These are phyloP conservation scores for Spisula subtruncata DNA, from an alignment of 2,888 invertebrate genomes.

Conservation along the genomic window DNA sequence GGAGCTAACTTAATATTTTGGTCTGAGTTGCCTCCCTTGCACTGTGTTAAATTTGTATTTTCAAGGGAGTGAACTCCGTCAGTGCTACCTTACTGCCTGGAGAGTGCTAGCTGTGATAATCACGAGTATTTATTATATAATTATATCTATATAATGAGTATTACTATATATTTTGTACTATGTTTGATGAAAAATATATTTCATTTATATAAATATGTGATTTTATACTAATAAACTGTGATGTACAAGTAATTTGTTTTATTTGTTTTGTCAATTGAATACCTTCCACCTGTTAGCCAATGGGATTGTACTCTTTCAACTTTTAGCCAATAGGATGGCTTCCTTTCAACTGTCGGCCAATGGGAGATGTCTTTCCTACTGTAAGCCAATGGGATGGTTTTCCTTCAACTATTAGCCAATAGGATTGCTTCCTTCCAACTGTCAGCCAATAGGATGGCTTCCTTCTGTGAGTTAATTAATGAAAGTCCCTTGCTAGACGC, in stretches of 20 bases:
- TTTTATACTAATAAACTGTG: slow-evolving; percentile 21
- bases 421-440: no score
- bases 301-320: no score
- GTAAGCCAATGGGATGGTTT: no score
- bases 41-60: background rate
- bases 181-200: slow-evolving; percentile 13
- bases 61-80: background rate
- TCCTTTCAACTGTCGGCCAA: no score
- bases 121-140: background rate
- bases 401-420: no score
- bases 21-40: background rate
- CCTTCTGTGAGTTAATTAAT: no score
- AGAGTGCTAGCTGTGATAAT: slow-evolving; percentile 25
- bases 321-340: no score
- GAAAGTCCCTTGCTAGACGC: no score
- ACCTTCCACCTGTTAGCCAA: no score
- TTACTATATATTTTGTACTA: slow-evolving; percentile 1
- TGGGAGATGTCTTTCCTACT: no score
- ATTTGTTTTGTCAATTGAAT: background rate
- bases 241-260: background rate
- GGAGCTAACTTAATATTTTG: background rate
- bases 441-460: no score
- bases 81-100: slow-evolving; percentile 11
- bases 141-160: background rate
- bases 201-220: slow-evolving; percentile 8